Base-by-base conservation (phyloP, 1,140 invertebrate genomes). In the Vanessa atalanta region DNA sequence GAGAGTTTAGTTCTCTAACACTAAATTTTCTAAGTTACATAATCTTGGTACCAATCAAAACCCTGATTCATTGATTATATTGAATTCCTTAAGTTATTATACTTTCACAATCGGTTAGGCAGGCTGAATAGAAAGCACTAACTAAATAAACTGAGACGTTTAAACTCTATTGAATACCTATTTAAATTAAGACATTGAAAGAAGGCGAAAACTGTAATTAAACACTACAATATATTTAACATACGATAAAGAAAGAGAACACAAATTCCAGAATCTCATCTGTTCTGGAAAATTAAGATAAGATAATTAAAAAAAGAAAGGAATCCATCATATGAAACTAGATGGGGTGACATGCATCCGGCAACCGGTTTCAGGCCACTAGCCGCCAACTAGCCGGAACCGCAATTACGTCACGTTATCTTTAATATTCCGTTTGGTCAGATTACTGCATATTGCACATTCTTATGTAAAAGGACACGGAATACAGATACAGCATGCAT, bases 331-430 rank as follows among this genome's bases (percentile, higher is more conserved):
- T n/a, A 37, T n/a, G 26, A 61, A 61, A 61, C 57, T n/a, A 14
- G 67, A 43, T 20, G 53, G 37, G 57, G 55, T 60, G 67, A 71
- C 47, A 37, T 74, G 70, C 68, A 72, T 77, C 70, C 70, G 20
- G 68, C 70, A 68, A 66, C 60, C 70, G 67, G 68, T 77, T 51
- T 67, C 76, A 68, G 20, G 50, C 69, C 69, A 74, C 68, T 51
- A 65, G 69, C 68, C 70, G 11, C 37, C 53, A 51, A 65, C 67
- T 72, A 72, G 47, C 65, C 72, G 70, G 72, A 74, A 78, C 72
- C 26, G 65, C 14, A 57, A 66, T 74, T 65, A 61, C 50, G 47
- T 53, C 61, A 65, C 69, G 47, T 47, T 64, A 69, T 48, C 31
- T 60, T 48, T 60, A n/a, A 48, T 69, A 69, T 48, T 43, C 31